Base-by-base conservation (phyloP, 2,888 invertebrate species). In the Agonopterix subpropinquella region DNA sequence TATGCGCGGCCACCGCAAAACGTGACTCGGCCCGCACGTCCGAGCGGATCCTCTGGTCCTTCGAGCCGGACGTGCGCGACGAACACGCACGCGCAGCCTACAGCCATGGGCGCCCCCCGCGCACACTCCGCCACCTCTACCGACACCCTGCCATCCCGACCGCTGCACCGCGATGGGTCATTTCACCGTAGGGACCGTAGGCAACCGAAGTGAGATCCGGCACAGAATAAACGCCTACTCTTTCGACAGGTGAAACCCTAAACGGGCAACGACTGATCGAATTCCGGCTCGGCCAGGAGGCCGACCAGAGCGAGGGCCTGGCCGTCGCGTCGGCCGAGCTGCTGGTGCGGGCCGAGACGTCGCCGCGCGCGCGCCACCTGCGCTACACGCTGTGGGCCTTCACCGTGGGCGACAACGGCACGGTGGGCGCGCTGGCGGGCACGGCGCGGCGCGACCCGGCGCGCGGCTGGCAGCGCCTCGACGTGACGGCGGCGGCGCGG, bases 211-310 rank as follows among this genome's bases (percentile, higher is more conserved):
- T 36, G 43, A 36, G 36, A 28, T 7, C 28, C 28, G 28, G 28
- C n/a, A 8, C 4, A 13, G 42, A 41, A 18, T 43, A 36, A n/a
- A 42, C 42, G 11, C 13, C 37, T 39, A 2, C 50, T 46, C 18
- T 52, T 49, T 70, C 74, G 81, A 36, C 90, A 96, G 96, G 96
- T 67, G 92, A 92, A 63, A 92, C 92, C 69, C 89, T 96, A 66
- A 96, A 96, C 75, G 94, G 95, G 47, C 96, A 96, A 80, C 92
- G 94, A 51, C 89, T 96, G 64, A 90, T 97, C 63, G 96, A 96
- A 80, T 97, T 97, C 85, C 92, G 94, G 49, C 92, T 94, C 68
- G 91, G 92, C 57, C 89, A 90, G 59, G 92, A 92, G 63, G 83
- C 85, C 46, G 90, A 73, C 42, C 74, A 75, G 51, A 88, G 90